Evolutionary conservation across 1,140 invertebrate genomes (phyloP).

Genomic region (Eubasilissa regina): DNA sequence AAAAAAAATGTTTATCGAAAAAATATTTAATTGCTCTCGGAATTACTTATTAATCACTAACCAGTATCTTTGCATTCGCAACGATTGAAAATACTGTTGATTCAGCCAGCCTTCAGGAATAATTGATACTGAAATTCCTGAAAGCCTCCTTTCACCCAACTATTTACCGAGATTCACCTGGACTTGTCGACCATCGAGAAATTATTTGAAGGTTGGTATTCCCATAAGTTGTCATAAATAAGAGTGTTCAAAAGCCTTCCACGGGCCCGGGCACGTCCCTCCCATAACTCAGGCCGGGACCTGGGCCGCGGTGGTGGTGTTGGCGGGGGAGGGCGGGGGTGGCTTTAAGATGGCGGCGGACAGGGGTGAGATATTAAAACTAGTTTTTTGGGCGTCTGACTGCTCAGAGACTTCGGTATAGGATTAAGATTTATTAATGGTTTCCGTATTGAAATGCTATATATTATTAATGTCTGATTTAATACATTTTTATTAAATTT

Average conservation of each 20-base stretch:
- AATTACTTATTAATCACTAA: no score
- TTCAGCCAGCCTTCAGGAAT: no score
- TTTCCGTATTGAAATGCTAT: neutral
- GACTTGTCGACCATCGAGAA: neutral
- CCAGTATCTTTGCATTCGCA: no score
- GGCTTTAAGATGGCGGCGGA: slow-evolving; percentile 1
- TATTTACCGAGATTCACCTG: no score
- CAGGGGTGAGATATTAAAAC: slow-evolving; percentile 43
- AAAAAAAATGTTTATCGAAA: no score
- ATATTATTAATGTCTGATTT: no score
- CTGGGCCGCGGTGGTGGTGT: slow-evolving; percentile 4
- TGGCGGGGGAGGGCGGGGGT: neutral
- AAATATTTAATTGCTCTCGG: no score
- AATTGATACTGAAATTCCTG: no score
- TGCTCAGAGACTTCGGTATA: neutral
- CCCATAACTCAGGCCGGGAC: slow-evolving; percentile 19
- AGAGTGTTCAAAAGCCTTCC: slow-evolving; percentile 22
- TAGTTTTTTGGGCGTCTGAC: slow-evolving; percentile 15
- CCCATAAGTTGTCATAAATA: slow-evolving; percentile 43
- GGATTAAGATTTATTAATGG: slow-evolving; percentile 38
- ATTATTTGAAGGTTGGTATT: slow-evolving; percentile 27
- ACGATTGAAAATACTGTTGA: no score
- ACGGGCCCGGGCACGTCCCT: slow-evolving; percentile 10
- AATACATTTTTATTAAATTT: no score
- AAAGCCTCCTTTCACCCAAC: no score